Base-by-base conservation (phyloP, 2,797 vertebrate genomes). In the Otus scops region DNA sequence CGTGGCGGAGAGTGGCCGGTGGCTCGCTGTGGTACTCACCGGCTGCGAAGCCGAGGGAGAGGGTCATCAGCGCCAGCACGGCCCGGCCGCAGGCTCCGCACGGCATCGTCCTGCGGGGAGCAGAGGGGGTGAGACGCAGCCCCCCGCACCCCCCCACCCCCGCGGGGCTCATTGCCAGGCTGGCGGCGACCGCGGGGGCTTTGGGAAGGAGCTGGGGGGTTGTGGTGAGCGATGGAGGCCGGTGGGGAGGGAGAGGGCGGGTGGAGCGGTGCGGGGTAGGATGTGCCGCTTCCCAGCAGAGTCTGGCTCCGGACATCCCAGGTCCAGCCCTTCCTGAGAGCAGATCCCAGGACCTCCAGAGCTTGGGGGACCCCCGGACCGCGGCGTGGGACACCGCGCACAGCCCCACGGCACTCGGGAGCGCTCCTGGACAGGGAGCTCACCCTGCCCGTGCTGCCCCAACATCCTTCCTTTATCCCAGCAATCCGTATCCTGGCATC, bases 401-500 rank as follows among this genome's bases (percentile, higher is more conserved):
- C 0, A 3, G 27, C 15, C 41, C 89, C 12, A 0, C 6, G 6
- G 51, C 0, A 2, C 48, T 28, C 2, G 1, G 75, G 60, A 24
- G 3, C 0, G 1, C 10, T 0, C 32, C 0, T 6, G 43, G 10
- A 17, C 0, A 1, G 2, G n/a, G 56, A 13, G 22, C 47, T 39
- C 2, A 1, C 30, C 41, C 0, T 0, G 5, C 4, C 51, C 60
- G 0, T 0, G 16, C 61, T 22, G 41, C 39, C 38, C 48, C 47
- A 7, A 3, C 36, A 41, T 24, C 75, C 56, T 56, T 19, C n/a
- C 36, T 9, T 14, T 3, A 17, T 6, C 77, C 60, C 34, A 2
- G 13, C 0, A 0, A 11, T 9, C 16, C 3, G 0, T 0, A 13
- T 16, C 4, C 23, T 0, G 0, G 26, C 23, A 1, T 10, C 65